These are phyloP conservation scores for Neofelis nebulosa DNA, from an alignment of 2,113 vertebrate species.

Conservation along the genomic window DNA sequence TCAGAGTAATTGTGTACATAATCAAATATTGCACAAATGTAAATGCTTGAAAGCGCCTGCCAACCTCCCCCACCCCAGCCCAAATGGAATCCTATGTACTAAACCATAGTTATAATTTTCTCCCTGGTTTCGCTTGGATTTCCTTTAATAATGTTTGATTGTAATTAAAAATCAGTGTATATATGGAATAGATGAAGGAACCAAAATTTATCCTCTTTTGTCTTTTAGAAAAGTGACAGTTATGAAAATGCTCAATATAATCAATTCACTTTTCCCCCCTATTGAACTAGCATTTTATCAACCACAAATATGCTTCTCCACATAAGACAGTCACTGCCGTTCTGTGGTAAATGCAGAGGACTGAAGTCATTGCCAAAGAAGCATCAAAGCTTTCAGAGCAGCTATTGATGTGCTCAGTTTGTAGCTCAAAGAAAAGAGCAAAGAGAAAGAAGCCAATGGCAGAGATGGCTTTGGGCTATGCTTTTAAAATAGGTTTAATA, in stretches of 20 bases:
- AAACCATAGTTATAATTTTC: constrained; percentile 66
- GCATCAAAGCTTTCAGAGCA: constrained; percentile 76
- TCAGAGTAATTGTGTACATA: constrained; percentile 21
- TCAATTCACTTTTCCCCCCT: constrained; percentile 72
- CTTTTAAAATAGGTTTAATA: constrained; percentile 73
- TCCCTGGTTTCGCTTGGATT: constrained; percentile 69
- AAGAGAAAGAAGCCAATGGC: constrained; percentile 10
- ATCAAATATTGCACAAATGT: constrained; percentile 50
- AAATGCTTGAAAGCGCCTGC: constrained; percentile 30
- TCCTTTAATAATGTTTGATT: constrained; percentile 76
- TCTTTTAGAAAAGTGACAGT: constrained; percentile 81
- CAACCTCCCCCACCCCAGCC: not conserved
- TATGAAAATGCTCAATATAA: constrained; percentile 77
- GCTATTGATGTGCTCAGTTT: constrained; percentile 73
- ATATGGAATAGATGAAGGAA: constrained; percentile 74
- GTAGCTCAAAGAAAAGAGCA: constrained; percentile 52
- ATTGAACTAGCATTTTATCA: constrained; percentile 78
- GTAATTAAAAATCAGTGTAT: constrained; percentile 74
- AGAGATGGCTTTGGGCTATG: constrained; percentile 68
- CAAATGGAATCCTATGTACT: constrained; percentile 31
- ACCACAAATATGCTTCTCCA: constrained; percentile 80
- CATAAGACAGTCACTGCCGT: constrained; percentile 76
- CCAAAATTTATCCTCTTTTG: constrained; percentile 78
- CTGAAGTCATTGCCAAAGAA: constrained; percentile 74
- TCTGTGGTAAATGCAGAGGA: constrained; percentile 79